These are phyloP conservation scores for Cosmopolites sordidus DNA, from an alignment of 2,888 invertebrate species.

Conservation along the genomic window DNA sequence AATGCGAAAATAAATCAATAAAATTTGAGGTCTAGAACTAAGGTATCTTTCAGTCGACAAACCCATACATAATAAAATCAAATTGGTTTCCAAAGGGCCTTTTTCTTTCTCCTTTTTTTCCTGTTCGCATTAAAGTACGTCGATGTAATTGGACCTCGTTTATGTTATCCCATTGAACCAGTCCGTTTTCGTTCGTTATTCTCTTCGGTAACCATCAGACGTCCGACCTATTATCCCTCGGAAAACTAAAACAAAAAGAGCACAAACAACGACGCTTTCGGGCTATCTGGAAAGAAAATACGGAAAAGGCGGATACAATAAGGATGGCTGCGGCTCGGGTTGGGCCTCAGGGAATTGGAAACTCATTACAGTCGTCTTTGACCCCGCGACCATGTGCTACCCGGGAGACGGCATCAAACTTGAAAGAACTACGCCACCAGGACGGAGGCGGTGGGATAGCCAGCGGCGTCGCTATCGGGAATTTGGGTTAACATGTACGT, in stretches of 20 bases:
- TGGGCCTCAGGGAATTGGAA: constrained; percentile 45
- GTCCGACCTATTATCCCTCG: constrained; percentile 19
- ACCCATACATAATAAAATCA: too few species aligned
- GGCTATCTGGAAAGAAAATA: constrained; percentile 22
- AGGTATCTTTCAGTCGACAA: too few species aligned
- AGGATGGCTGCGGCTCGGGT: constrained; percentile 33
- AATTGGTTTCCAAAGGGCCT: too few species aligned
- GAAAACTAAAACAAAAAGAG: constrained; percentile 25
- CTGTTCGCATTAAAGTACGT: neutral
- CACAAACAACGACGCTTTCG: constrained; percentile 18
- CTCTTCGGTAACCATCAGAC: constrained; percentile 9
- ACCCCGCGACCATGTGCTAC: constrained; percentile 42
- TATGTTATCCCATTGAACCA: neutral
- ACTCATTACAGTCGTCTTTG: constrained; percentile 50
- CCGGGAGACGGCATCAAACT: constrained; percentile 42
- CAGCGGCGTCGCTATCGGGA: neutral
- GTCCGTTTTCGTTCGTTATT: constrained; percentile 1
- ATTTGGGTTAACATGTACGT: too few species aligned
- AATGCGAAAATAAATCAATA: too few species aligned
- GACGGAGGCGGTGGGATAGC: constrained; percentile 9
- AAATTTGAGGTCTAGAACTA: too few species aligned
- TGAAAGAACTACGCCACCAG: constrained; percentile 37
- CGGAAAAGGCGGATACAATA: constrained; percentile 36
- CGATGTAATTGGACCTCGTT: neutral
- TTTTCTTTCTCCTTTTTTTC: too few species aligned